Evolutionary conservation across 1,140 invertebrate genomes (phyloP).

Genomic region (Trachelipus rathkii): DNA sequence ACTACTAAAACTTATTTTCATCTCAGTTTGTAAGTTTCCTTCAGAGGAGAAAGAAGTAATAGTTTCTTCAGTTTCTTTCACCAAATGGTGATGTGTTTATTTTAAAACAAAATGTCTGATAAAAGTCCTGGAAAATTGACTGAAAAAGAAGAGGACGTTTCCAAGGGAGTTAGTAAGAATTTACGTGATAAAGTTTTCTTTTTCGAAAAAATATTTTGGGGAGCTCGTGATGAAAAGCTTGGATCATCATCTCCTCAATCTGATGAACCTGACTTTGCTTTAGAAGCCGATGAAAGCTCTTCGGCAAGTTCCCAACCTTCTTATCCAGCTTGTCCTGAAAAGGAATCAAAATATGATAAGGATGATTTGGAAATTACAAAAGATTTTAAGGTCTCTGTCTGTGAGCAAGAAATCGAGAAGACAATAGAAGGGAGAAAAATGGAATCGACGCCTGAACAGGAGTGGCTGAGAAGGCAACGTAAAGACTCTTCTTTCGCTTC

Average conservation of each 20-base stretch:
- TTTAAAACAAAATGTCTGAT: not conserved
- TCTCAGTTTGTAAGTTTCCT: not conserved
- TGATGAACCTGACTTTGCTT: not conserved
- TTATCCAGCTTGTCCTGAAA: not conserved
- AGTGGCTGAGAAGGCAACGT: not conserved
- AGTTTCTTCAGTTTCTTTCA: not conserved
- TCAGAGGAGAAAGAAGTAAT: not conserved
- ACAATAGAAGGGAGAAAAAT: not conserved
- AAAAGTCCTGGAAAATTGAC: not conserved
- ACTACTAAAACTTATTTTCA: not conserved
- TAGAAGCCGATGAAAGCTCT: not conserved
- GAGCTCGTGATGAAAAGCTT: not conserved
- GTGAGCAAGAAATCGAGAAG: not conserved
- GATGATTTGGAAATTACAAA: not conserved
- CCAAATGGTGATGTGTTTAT: not conserved
- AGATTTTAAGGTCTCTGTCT: not conserved
- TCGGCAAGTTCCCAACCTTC: not conserved
- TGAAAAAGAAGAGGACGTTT: not conserved
- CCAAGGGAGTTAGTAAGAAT: not conserved
- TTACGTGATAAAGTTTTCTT: slow-evolving; percentile 2
- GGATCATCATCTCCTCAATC: not conserved
- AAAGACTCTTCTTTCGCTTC: not conserved
- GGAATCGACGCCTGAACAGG: not conserved
- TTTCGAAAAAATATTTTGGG: slow-evolving; percentile 8
- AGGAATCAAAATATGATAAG: not conserved